Evolutionary conservation across 2,113 vertebrate species (phyloP), one percentile per base, ranked within the genome.

Genomic region (Xenopus laevis): DNA sequence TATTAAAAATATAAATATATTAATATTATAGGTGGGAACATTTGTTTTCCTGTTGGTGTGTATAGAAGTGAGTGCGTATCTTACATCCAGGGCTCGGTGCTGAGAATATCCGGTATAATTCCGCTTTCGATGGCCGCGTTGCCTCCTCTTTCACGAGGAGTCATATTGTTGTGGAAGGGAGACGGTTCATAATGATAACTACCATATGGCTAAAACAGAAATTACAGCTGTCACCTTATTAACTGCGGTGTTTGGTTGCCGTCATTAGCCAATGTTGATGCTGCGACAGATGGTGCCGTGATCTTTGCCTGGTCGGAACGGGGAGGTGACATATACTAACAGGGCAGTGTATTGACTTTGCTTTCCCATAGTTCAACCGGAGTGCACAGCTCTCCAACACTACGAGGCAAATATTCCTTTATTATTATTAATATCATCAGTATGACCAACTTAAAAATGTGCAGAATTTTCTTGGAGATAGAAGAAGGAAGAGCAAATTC

Each of bases 211-310:
- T 63, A 30, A n/a, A 76, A 63, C 58, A 69, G 73, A 53, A 60
- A 50, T 69, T 76, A 63, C 73, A 76, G 65, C 73, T 76, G 73
- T 69, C 73, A 76, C 45, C 73, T 76, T 76, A 76, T 76, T 76
- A 76, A 44, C 73, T 18, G 59, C 21, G 66, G 66, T 44, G 66
- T 61, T 63, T 76, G 73, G 40, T 64, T 69, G 59, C 46, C 47
- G 27, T 55, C 57, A 69, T 57, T 21, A 63, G 58, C 59, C 50
- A 69, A n/a, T 76, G 73, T 69, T 63, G 73, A 61, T 57, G 58
- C 65, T 55, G 47, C 21, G 58, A 69, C 73, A 76, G 73, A 76
- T 76, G 73, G 73, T 69, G 13, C 9, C 23, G 44, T 63, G 73
- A 69, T 76, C 66, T 68, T 57, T 44, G 57, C 46, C 52, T 76